Percentiles rank a stretch among this genome's conserved stretches.
Conservation (phyloP, 2,888 invertebrate species). For the Eupithecia dodoneata region DNA sequence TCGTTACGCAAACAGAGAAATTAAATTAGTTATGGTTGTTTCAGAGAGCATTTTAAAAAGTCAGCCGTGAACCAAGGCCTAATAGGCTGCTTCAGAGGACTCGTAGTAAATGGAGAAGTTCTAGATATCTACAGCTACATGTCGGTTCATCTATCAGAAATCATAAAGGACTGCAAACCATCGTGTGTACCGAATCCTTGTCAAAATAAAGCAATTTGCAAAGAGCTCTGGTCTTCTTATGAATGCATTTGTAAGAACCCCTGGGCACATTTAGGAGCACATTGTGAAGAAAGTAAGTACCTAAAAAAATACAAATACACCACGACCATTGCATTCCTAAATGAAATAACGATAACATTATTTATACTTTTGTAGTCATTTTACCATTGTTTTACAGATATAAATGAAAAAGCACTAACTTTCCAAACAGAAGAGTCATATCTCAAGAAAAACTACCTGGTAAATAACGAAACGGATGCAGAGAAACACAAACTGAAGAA, state of each 20-base stretch:
- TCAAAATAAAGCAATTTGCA: conserved; percentile 94
- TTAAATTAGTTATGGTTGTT: conserved; percentile 38
- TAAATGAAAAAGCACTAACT: conserved; percentile 94
- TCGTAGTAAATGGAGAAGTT: conserved; percentile 96
- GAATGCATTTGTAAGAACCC: conserved; percentile 96
- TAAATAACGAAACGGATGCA: conserved; percentile 85
- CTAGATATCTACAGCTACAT: conserved; percentile 96
- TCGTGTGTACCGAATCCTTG: conserved; percentile 97
- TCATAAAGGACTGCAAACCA: conserved; percentile 96
- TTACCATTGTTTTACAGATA: conserved; percentile 88
- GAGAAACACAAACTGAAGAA: conserved; percentile 87
- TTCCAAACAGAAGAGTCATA: conserved; percentile 92
- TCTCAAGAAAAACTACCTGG: conserved; percentile 91
- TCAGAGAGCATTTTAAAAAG: conserved; percentile 91
- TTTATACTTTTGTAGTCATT: too few relatives aligned
- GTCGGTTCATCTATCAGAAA: conserved; percentile 95
- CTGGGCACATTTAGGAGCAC: conserved; percentile 95
- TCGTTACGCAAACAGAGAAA: too few relatives aligned
- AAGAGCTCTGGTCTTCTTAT: conserved; percentile 96
- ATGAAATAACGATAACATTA: too few relatives aligned
- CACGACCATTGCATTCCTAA: background rate
- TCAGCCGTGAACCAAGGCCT: conserved; percentile 94
- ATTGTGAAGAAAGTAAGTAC: conserved; percentile 96
- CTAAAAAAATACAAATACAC: background rate
- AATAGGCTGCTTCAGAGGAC: conserved; percentile 96